These are phyloP conservation scores for Altica lythri DNA, from an alignment of 2,888 invertebrate species.

Conservation along the genomic window DNA sequence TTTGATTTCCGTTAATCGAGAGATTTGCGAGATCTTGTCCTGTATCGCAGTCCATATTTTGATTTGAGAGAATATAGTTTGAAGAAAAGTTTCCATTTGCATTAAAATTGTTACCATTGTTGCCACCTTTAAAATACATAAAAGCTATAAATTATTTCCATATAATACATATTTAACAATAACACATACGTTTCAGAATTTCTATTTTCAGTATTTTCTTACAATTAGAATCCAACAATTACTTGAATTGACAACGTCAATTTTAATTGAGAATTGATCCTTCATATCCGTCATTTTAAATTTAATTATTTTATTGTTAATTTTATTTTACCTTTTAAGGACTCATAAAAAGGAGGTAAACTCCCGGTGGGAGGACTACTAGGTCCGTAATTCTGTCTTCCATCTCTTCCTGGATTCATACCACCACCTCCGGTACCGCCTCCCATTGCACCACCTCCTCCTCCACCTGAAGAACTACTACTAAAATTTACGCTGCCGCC, in stretches of 20 bases:
- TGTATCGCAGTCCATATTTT: slow-evolving; percentile 78
- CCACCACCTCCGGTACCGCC: slow-evolving; percentile 76
- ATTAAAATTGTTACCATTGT: slow-evolving; percentile 71
- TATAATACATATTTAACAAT: not conserved
- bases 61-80: slow-evolving; percentile 71
- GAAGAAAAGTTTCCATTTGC: slow-evolving; percentile 67
- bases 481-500: slow-evolving; percentile 45
- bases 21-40: slow-evolving; percentile 64
- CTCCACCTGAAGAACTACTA: slow-evolving; percentile 60
- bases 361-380: slow-evolving; percentile 87
- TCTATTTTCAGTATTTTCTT: no score
- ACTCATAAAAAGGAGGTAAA: slow-evolving; percentile 87
- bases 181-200: no score
- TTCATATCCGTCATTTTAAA: no score
- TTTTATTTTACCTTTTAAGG: slow-evolving; percentile 66
- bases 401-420: slow-evolving; percentile 71
- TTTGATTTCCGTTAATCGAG: slow-evolving; percentile 59
- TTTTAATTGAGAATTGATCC: no score
- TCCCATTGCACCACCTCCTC: slow-evolving; percentile 61
- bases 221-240: no score
- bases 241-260: no score
- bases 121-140: slow-evolving; percentile 56
- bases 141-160: not conserved
- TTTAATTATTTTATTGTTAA: not conserved
- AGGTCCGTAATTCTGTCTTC: slow-evolving; percentile 84